Percentiles rank a stretch among this genome's conserved stretches.
These are phyloP conservation scores for Watsonalla cultraria DNA, from an alignment of 2,888 invertebrate species.

Conservation along the genomic window DNA sequence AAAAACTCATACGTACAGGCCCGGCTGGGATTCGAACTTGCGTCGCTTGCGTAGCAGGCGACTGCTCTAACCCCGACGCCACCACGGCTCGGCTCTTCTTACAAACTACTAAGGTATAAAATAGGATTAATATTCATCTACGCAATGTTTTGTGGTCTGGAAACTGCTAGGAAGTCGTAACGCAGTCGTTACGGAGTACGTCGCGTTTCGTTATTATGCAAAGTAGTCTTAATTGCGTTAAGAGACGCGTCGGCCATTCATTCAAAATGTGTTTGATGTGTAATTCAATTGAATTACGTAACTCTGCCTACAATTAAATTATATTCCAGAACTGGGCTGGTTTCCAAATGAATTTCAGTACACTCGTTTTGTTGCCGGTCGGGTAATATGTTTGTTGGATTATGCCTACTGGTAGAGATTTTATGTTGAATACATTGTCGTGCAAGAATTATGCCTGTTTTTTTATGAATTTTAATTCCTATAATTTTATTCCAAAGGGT, in stretches of 20 bases:
- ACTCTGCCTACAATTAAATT: conserved; percentile 61
- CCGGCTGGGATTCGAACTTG: too few species aligned
- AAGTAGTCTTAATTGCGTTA: conserved; percentile 61
- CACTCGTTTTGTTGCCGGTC: conserved; percentile 16
- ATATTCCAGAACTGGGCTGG: conserved; percentile 37
- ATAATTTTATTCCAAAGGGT: too few species aligned
- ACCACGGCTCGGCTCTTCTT: too few species aligned
- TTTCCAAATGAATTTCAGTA: conserved; percentile 43
- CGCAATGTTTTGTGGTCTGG: neutral
- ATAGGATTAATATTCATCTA: too few species aligned
- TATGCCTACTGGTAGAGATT: neutral
- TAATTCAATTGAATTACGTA: conserved; percentile 63
- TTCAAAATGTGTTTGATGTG: conserved; percentile 66
- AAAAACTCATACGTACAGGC: too few species aligned
- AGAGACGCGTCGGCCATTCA: conserved; percentile 42
- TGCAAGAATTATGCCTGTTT: neutral
- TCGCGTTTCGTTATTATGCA: conserved; percentile 58
- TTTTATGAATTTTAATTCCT: neutral
- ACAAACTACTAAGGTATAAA: too few species aligned
- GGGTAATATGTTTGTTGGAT: conserved; percentile 12
- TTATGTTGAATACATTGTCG: neutral
- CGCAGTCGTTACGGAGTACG: conserved; percentile 15
- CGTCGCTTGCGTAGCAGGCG: too few species aligned
- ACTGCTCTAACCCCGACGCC: too few species aligned
- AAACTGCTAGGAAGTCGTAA: conserved; percentile 4